Percentiles rank a stretch among this genome's conserved stretches.
phyloP scores from a whole-genome alignment of 1,140 invertebrate species.

The Hestina assimilis region DNA sequence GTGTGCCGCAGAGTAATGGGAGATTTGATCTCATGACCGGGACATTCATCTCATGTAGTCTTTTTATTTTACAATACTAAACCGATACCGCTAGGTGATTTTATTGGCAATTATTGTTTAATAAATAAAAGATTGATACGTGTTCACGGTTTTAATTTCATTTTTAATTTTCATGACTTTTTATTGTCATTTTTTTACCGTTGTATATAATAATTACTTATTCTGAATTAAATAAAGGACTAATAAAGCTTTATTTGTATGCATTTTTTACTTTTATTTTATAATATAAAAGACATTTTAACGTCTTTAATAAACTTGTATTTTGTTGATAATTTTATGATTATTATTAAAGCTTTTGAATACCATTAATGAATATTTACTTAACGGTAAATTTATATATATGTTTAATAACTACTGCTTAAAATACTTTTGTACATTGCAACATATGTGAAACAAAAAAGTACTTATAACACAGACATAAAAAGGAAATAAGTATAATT shows the following conservation, averaged over 20 bases:
- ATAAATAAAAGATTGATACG: not conserved
- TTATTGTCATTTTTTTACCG: not conserved
- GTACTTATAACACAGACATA: not conserved
- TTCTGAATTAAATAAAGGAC: no score
- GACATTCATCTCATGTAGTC: slow-evolving; percentile 13
- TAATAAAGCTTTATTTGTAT: no score
- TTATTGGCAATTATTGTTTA: slow-evolving; percentile 11
- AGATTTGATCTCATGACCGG: slow-evolving; percentile 51
- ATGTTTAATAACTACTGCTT: no score
- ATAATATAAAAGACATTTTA: no score
- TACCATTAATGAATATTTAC: no score
- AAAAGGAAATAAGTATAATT: slow-evolving; percentile 3
- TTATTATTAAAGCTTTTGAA: no score
- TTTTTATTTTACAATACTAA: slow-evolving; percentile 14
- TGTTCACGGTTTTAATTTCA: not conserved
- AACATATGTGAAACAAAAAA: no score
- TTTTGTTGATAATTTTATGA: no score
- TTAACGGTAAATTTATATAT: no score
- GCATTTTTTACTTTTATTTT: no score
- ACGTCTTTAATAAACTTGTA: no score
- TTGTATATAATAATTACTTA: not conserved
- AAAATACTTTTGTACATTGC: no score
- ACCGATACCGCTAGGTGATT: slow-evolving; percentile 9
- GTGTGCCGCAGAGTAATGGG: slow-evolving; percentile 59
- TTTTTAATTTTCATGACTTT: not conserved